Base-by-base conservation (phyloP, 2,797 vertebrate genomes). In the Rousettus madagascariensis region DNA sequence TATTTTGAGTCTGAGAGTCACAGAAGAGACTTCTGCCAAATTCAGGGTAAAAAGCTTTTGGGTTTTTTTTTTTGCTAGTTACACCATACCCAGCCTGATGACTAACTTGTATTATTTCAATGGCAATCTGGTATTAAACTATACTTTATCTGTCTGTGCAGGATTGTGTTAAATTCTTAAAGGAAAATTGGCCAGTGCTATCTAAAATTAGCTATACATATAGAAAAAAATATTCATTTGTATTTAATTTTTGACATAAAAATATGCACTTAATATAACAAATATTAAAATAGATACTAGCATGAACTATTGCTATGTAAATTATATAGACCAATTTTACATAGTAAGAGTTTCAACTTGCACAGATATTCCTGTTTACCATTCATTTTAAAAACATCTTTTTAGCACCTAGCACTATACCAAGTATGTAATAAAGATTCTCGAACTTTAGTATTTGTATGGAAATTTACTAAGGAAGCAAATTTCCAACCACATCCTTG, bases 1-100 rank as follows among this genome's bases (percentile, higher is more conserved):
- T 75, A 80, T 93, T 89, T 93, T 84, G 90, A 95, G 22, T 79
- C 30, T 74, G 22, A 95, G 61, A 75, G 36, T 91, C 68, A 59
- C 13, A 86, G 17, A 80, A 89, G 36, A 79, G 9, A 12, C 38
- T 59, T 90, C 61, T 74, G 77, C 69, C 86, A 77, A 74, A 83
- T 53, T 66, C 59, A 80, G 41, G n/a, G 30, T 82, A 68, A 79
- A 79, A 89, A 77, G 33, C 33, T 33, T 33, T 33, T 33, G 33
- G 33, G 17, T n/a, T 20, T 17, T 66, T 46, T 71, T 86, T 53
- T 91, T 74, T 72, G 24, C 30, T 72, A 68, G 28, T 68, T 78
- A 71, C 6, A 78, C 28, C 30, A 65, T 43, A 77, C 11, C 22
- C 49, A 63, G 33, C 10, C 43, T 90, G 72, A 90, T 17, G 4